These are phyloP conservation scores for Axea sp. DNA, from an alignment of 2,888 invertebrate genomes.

Conservation along the genomic window DNA sequence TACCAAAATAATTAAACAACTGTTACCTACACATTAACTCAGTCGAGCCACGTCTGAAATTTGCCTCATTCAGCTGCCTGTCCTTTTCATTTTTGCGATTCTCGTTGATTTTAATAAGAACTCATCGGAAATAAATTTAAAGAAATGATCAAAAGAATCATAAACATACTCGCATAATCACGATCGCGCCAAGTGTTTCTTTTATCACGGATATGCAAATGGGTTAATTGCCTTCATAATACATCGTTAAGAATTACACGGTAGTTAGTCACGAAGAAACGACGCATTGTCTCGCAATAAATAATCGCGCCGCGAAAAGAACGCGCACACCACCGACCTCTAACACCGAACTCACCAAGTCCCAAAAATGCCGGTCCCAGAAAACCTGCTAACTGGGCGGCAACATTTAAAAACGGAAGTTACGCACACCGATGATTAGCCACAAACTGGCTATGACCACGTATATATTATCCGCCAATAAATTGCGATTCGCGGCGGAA, in stretches of 20 bases:
- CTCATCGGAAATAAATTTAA: no score
- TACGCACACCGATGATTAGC: constrained; percentile 14
- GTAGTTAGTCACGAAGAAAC: constrained; percentile 61
- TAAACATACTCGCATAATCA: constrained; percentile 41
- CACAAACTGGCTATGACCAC: constrained; percentile 9
- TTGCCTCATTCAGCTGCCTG: no score
- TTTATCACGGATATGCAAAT: constrained; percentile 58
- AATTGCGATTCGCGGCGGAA: constrained; percentile 43
- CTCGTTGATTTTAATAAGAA: constrained; percentile 5
- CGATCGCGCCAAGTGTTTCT: constrained; percentile 44
- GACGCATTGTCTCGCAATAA: constrained; percentile 46
- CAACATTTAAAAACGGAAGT: constrained; percentile 15
- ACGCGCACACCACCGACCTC: constrained; percentile 12
- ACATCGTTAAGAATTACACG: constrained; percentile 57
- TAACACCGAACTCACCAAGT: constrained; percentile 38
- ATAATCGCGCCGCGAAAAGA: constrained; percentile 9
- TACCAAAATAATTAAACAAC: no score
- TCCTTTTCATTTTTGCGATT: constrained; percentile 12
- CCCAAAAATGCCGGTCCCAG: constrained; percentile 13
- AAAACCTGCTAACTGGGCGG: not conserved
- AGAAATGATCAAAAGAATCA: no score
- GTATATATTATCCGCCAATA: constrained; percentile 30
- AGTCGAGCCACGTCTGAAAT: no score
- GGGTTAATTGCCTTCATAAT: constrained; percentile 59
- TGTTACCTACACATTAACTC: no score